Base-by-base conservation (phyloP, 2,888 invertebrate genomes). In the Adelognathus sp. region DNA sequence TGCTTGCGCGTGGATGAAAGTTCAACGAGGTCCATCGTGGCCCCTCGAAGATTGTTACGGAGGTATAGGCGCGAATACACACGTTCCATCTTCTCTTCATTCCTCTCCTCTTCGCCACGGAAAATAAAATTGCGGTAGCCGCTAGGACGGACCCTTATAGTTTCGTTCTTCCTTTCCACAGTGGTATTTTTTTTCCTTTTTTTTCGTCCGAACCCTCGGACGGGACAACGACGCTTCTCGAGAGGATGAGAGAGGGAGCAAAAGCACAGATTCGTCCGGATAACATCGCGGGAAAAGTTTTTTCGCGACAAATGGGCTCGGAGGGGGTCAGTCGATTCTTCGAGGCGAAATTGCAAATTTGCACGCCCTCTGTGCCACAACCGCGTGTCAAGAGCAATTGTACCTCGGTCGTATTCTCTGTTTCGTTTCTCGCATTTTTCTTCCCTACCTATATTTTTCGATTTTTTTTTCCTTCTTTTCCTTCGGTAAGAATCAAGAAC, bases 11-110 rank as follows among this genome's bases (percentile, higher is more conserved):
- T 24, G 18, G 69, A 70, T 78, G 63, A 74, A 70, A 70, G 60
- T 64, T 66, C 46, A 44, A 66, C 61, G 46, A 52, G 41, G 29
- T 52, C 52, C 33, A 29, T 29, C 21, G 16, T 31, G 46, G 33
- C 33, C 52, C 24, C 78, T 74, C 50, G 74, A 70, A 64, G 70
- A 72, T 78, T 74, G 66, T 74, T 74, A 78, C 74, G 64, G 74
- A 33, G 58, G 74, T 64, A n/a, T 39, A 27, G 69, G 69, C 11
- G 29, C 9, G n/a, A n/a, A n/a, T n/a, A n/a, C n/a, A 4, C 33
- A 1, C 39, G 61, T 61, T 67, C 56, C 56, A 70, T 58, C 31
- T n/a, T n/a, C 69, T 63, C 63, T 46, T 39, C 61, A 70, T 70
- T 63, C 56, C 76, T 70, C 56, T 60, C n/a, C n/a, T n/a, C n/a